Evolutionary conservation across 2,888 invertebrate species (phyloP), one percentile per base, ranked within the genome.

Genomic region (Strigamia maritima): DNA sequence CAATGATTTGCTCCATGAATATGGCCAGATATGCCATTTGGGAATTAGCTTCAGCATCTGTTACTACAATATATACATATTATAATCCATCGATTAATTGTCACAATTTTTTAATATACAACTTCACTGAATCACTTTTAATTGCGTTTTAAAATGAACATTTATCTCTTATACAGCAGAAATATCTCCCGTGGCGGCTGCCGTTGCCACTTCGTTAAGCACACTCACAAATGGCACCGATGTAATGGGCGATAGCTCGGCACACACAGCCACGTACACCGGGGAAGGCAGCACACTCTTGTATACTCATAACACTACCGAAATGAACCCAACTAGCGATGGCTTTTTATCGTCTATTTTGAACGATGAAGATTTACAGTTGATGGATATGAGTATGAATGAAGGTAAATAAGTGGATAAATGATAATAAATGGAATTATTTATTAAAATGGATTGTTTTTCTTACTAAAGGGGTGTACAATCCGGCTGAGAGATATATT

Each of bases 281-380:
- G 88, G 88, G 94, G 88, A 84, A 90, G 85, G 85, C 90, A 83
- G 89, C 91, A 49, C 79, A 82, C 91, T 91, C 86, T 89, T 94
- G 87, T 95, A 94, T 78, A 65, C 60, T 19, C 60, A 40, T 76
- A 84, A 91, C 86, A 91, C 91, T 85, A 78, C 81, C n/a, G 82
- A 82, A 38, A 82, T 82, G 74, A 83, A 83, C 79, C 82, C 82
- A 31, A 82, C 82, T 26, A 79, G 82, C 75, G 95, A 95, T 83
- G 94, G 94, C 74, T 93, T 95, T 84, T 90, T 95, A 49, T 94
- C 94, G 81, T 94, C 94, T 1, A 92, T 95, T 81, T 89, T 95
- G 78, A 94, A 94, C 84, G 95, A 95, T 83, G 95, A 95, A 84
- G 94, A 94, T 84, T 88, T 95, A 44, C 94, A 94, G 85, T 89